phyloP scores from a whole-genome alignment of 2,888 invertebrate genomes.

The Orthonevra nobilis region DNA sequence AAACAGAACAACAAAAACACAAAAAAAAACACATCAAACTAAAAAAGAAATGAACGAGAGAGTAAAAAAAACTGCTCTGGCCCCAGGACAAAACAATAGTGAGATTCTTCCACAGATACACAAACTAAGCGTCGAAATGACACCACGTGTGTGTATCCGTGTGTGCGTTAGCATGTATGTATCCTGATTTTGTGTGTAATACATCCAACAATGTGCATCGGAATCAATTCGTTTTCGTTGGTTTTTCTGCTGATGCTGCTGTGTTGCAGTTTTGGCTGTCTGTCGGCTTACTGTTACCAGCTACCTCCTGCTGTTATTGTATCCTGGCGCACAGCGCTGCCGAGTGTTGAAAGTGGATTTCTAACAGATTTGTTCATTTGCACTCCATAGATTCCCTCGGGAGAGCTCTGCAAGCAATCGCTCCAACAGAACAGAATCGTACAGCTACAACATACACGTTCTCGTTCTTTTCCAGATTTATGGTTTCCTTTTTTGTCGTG shows the following conservation, averaged over 20 bases:
- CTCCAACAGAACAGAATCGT: constrained; percentile 10
- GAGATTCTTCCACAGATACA: constrained; percentile 14
- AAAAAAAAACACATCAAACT: constrained; percentile 1
- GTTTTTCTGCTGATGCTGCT: constrained; percentile 6
- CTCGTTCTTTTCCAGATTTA: constrained; percentile 55
- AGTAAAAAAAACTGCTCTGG: constrained; percentile 28
- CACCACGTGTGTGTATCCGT: not conserved
- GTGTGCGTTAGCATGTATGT: not conserved
- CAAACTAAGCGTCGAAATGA: constrained; percentile 32
- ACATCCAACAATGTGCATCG: constrained; percentile 36
- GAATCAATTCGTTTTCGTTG: constrained; percentile 59
- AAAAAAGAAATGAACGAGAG: constrained; percentile 6
- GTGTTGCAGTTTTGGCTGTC: constrained; percentile 6
- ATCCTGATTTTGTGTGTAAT: constrained; percentile 6
- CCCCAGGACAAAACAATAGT: constrained; percentile 47
- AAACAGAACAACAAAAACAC: not conserved
- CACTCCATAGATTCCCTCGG: constrained; percentile 47
- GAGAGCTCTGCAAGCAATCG: constrained; percentile 47
- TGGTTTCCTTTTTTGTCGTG: constrained; percentile 28
- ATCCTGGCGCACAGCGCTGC: not conserved
- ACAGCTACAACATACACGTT: constrained; percentile 18
- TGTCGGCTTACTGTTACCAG: constrained; percentile 5
- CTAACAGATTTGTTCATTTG: constrained; percentile 65
- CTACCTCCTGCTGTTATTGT: constrained; percentile 37
- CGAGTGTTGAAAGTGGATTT: constrained; percentile 59